Conservation (phyloP, 2,888 invertebrate species). For the Meiosimyza platycephala region DNA sequence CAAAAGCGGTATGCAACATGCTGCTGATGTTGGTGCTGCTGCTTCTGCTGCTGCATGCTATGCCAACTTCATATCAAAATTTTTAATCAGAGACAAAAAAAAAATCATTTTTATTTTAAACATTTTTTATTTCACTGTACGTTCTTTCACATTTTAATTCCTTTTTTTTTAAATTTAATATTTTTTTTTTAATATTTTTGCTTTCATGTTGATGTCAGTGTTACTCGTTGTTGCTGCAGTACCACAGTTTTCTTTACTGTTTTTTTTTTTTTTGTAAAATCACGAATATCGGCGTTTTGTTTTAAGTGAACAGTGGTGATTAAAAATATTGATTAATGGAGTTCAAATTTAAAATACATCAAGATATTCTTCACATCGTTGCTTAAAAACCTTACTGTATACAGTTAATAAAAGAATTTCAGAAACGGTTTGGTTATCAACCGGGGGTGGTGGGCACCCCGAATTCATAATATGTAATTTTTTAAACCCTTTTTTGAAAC, state of each 20-base stretch:
- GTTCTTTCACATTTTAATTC: slow-evolving; percentile 31
- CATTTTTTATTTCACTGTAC: slow-evolving; percentile 21
- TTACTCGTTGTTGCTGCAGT: neutral
- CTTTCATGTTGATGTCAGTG: neutral
- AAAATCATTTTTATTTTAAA: slow-evolving; percentile 31
- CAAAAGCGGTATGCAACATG: slow-evolving; percentile 19
- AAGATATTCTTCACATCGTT: too few species aligned
- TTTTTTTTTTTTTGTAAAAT: neutral
- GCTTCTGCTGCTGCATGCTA: neutral
- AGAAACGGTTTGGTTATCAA: too few species aligned
- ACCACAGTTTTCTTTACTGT: neutral
- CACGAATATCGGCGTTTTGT: neutral
- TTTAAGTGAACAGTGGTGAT: neutral
- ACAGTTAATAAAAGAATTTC: too few species aligned
- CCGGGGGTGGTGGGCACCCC: too few species aligned
- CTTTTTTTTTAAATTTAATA: slow-evolving; percentile 8
- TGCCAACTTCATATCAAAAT: slow-evolving; percentile 43
- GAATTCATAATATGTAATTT: too few species aligned
- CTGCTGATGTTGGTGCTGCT: neutral
- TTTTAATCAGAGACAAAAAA: slow-evolving; percentile 41
- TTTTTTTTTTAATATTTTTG: neutral
- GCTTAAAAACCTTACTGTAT: too few species aligned
- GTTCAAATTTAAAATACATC: neutral
- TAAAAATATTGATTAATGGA: neutral
- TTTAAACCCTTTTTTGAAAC: too few species aligned